Evolutionary conservation across 2,888 invertebrate species (phyloP), one percentile per base, ranked within the genome.

Genomic region (Caenorhabditis sp.): DNA sequence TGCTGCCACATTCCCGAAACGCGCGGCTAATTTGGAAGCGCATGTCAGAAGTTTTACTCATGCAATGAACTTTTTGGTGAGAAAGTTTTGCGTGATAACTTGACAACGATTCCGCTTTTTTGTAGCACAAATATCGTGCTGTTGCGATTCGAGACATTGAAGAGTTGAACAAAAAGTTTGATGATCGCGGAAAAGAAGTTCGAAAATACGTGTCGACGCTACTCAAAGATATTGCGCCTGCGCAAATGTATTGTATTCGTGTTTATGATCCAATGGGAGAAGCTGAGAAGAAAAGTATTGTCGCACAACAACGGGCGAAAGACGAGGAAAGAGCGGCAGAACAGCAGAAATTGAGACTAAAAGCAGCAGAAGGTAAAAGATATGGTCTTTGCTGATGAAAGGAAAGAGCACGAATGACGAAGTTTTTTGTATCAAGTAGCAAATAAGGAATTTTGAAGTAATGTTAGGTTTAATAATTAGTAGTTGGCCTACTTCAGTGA

Each of bases 201-300:
- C 17, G 61, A 20, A 5, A 70, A 73, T 43, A 70, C 68, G 60
- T 61, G 43, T 56, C 56, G 14, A 12, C 26, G 67, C 63, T 74
- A 7, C 53, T 81, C 27, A 76, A 76, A 66, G 79, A 78, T 38
- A 64, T 73, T 20, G 57, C 67, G 20, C 71, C 76, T 10, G 43
- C 70, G 1, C 21, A 50, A 17, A 67, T 66, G 10, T 81, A 81
- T 62, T 78, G 77, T 63, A 81, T 81, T 21, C 43, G 67, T 0
- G 76, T 79, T 20, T 79, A 73, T 36, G 81, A 81, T 76, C 81
- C 81, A 38, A 23, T 68, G 7, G 81, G 78, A 52, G 76, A 73
- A 50, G 62, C 57, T 21, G 68, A 76, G 27, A 20, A 53, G 21
- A 25, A 50, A 67, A 25, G 27, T 31, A 20, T 57, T 27, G 17